phyloP scores from a whole-genome alignment of 2,113 vertebrate species.

The Epinephelus fuscoguttatus region DNA sequence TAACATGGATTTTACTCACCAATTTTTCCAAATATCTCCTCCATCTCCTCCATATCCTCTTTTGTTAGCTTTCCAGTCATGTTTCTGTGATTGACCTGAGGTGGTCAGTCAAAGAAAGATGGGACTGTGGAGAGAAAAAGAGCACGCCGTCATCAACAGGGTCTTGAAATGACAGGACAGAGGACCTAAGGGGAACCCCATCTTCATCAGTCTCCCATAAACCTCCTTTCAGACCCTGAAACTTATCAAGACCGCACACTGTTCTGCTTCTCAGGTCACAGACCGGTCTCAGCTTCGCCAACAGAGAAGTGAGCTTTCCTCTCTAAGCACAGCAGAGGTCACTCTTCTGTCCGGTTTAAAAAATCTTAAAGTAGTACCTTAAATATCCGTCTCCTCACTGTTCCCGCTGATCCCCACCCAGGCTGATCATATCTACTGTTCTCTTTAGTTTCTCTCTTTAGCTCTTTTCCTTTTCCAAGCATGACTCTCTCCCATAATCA shows the following conservation, averaged over 20 bases:
- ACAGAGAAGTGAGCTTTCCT: not conserved
- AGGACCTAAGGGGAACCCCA: not conserved
- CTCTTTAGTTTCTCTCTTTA: constrained; percentile 16
- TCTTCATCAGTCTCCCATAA: not conserved
- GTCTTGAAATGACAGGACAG: constrained; percentile 8
- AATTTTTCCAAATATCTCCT: constrained; percentile 92
- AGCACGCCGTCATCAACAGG: not conserved
- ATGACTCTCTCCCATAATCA: constrained; percentile 43
- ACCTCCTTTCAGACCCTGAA: constrained; percentile 2
- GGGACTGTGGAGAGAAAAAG: constrained; percentile 54
- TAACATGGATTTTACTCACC: constrained; percentile 85
- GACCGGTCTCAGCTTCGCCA: not conserved
- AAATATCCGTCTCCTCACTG: not conserved
- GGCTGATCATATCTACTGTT: constrained; percentile 37
- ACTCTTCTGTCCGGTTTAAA: constrained; percentile 7
- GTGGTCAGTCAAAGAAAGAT: constrained; percentile 71
- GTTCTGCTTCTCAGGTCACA: not conserved
- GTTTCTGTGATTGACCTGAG: constrained; percentile 80
- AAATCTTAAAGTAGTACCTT: constrained; percentile 8
- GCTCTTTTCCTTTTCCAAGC: constrained; percentile 48
- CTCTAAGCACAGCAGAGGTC: not conserved
- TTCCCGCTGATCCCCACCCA: not conserved
- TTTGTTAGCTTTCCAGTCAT: constrained; percentile 96
- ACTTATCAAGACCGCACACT: constrained; percentile 3
- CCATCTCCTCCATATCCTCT: constrained; percentile 95